Conservation (phyloP, 2,113 vertebrate genomes). For the Nesospiza acunhae region DNA sequence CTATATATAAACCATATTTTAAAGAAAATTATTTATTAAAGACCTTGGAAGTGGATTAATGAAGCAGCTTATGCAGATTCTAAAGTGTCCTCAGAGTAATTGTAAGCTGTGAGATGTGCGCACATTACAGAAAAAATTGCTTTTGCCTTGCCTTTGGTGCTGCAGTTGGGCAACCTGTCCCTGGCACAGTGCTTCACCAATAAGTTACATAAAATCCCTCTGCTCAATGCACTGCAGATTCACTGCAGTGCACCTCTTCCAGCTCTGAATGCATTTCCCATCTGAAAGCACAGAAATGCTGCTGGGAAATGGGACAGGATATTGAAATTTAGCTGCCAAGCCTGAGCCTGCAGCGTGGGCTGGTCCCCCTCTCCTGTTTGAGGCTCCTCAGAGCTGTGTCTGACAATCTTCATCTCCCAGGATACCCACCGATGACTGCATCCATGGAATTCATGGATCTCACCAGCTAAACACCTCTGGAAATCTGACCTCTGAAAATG, state of each 20-base stretch:
- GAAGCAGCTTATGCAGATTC: not conserved
- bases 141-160: not conserved
- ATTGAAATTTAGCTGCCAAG: not conserved
- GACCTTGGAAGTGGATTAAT: not conserved
- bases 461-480: not conserved
- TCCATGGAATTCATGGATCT: not conserved
- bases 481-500: not conserved
- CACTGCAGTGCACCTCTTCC: not conserved
- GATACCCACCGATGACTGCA: not conserved
- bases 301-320: not conserved
- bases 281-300: not conserved
- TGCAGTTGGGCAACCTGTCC: not conserved
- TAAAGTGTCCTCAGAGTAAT: not conserved
- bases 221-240: not conserved
- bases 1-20: not conserved
- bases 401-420: not conserved
- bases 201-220: not conserved
- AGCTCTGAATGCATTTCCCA: not conserved
- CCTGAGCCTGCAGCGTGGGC: not conserved
- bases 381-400: not conserved
- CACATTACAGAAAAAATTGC: not conserved
- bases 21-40: not conserved
- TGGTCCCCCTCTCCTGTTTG: not conserved
- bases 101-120: not conserved
- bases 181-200: not conserved